Percentiles rank a stretch among this genome's conserved stretches.
These are phyloP conservation scores for Phymastichus coffea DNA, from an alignment of 1,140 invertebrate genomes.

Conservation along the genomic window DNA sequence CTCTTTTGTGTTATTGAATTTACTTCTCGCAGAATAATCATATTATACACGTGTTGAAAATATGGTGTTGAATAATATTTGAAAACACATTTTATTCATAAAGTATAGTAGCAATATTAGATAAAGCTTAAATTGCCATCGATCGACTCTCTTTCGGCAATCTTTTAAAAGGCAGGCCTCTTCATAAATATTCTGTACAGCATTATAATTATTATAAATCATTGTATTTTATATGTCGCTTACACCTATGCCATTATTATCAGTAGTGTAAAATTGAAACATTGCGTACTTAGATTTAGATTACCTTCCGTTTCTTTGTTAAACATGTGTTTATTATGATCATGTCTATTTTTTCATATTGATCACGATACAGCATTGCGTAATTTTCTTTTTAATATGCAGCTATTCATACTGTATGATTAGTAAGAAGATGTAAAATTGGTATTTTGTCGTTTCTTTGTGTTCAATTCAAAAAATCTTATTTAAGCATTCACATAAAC, in stretches of 20 bases:
- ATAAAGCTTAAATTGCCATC: slow-evolving; percentile 32
- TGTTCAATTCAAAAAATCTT: slow-evolving; percentile 51
- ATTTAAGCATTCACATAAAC: slow-evolving; percentile 53
- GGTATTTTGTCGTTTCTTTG: slow-evolving; percentile 48
- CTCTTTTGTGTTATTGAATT: slow-evolving; percentile 21
- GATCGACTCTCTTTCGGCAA: slow-evolving; percentile 39
- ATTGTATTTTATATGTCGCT: slow-evolving; percentile 53
- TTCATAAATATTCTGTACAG: slow-evolving; percentile 59
- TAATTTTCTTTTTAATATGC: slow-evolving; percentile 50
- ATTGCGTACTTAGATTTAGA: slow-evolving; percentile 56
- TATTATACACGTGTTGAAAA: slow-evolving; percentile 16
- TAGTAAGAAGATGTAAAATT: slow-evolving; percentile 61
- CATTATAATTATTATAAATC: slow-evolving; percentile 56
- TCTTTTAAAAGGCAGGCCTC: slow-evolving; percentile 50
- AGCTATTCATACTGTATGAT: slow-evolving; percentile 54
- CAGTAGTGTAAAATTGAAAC: slow-evolving; percentile 59
- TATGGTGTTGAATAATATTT: slow-evolving; percentile 9
- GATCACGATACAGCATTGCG: slow-evolving; percentile 51
- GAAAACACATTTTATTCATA: slow-evolving; percentile 11
- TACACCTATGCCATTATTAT: slow-evolving; percentile 57
- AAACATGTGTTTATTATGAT: slow-evolving; percentile 42
- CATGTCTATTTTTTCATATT: slow-evolving; percentile 37
- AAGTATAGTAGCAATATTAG: slow-evolving; percentile 23
- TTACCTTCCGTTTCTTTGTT: slow-evolving; percentile 44
- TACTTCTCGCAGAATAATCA: slow-evolving; percentile 8